Evolutionary conservation across 2,888 invertebrate genomes (phyloP), one percentile per base, ranked within the genome.

Genomic region (Mesochorus sp.): DNA sequence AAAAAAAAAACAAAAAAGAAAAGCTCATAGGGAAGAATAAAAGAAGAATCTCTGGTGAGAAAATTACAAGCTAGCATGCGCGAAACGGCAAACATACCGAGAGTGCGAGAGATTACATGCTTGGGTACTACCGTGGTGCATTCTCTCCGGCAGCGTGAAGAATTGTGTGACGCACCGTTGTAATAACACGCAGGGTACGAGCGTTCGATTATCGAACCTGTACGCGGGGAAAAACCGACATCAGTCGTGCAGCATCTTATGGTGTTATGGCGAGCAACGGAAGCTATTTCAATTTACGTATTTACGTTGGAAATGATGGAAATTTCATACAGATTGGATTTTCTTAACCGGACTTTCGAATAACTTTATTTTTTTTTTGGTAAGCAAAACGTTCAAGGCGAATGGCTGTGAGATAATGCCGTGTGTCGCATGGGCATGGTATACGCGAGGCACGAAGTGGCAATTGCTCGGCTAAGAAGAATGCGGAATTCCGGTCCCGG

Each of bases 51-150:
- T 67, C 39, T 51, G 64, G 70, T 42, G 70, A 61, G 70, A 77
- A 81, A 81, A 81, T 81, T 79, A 81, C 68, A 79, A 79, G 81
- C 44, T 70, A 68, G 72, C 74, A 78, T 64, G 74, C 59, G 79
- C 75, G 79, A 81, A 81, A 81, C 70, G 68, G 80, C 79, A 75
- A 76, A 81, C 73, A 79, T 72, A 70, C 73, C 53, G 53, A 76
- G 76, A 78, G 64, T 51, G 44, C 70, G 71, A 53, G 78, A 74
- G 66, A 80, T 80, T 78, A 78, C 70, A 80, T 73, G 73, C 57
- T 70, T 66, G 53, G 78, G 34, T 66, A 80, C 80, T 78, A 70
- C 78, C 78, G 78, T 71, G 53, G 77, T 44, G 62, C 74, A 78
- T 78, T 78, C 64, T 78, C 74, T 70, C 34, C 78, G 70, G 74